Evolutionary conservation across 2,797 vertebrate species (phyloP), one percentile per base, ranked within the genome.

Genomic region (Podarcis lilfordi): DNA sequence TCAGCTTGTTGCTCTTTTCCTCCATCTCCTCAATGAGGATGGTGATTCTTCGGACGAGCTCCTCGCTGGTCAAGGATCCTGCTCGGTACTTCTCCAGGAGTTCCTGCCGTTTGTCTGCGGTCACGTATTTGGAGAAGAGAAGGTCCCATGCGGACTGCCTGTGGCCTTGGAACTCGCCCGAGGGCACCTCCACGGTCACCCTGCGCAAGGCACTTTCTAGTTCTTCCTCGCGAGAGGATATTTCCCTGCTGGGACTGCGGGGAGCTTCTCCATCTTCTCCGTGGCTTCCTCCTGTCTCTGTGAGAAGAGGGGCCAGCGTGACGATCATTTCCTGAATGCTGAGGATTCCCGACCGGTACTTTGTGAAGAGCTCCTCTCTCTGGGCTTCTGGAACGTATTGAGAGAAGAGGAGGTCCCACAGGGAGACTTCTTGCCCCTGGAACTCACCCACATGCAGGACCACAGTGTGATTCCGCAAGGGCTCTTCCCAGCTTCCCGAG

Each of bases 391-490:
- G 86, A 86, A 99, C 92, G 89, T 96, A 95, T 5, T 93, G 40
- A 0, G 92, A 95, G 88, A 94, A 94, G 98, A 98, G 93, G 96
- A 99, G 96, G 77, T 98, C 98, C 98, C 98, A 98, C 61, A 98
- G 91, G 1, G 98, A 97, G 6, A 97, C 93, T 0, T 93, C 95
- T 68, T 90, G 96, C 0, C 97, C 98, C 9, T 88, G 96, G 90
- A 98, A 96, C 27, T 82, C 80, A 4, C 80, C 64, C 8, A 45
- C 50, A 50, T 50, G 50, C 50, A 50, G 50, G 50, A 50, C 50
- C 50, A 50, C 50, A 2, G 3, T 50, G 11, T 50, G 50, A 50
- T 37, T 50, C 72, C 0, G 66, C 59, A 25, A 19, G 15, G 23
- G 21, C 59, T 21, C 59, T 88, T 96, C 91, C 78, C 96, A 94